Evolutionary conservation across 2,888 invertebrate genomes (phyloP).

Genomic region (Molorchus minor): DNA sequence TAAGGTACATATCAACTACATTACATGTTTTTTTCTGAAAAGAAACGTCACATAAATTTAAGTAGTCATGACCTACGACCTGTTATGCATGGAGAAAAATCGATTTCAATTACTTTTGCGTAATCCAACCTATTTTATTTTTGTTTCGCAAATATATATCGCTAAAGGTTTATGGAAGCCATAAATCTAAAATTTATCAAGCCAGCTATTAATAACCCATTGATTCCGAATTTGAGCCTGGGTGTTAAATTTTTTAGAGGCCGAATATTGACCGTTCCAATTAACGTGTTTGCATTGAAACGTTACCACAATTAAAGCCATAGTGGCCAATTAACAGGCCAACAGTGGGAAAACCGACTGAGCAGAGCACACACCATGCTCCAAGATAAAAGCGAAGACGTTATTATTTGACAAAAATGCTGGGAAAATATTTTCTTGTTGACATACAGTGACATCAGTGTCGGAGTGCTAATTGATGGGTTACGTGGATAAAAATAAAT

Average conservation of each 20-base stretch:
- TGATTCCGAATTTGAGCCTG: slow-evolving; percentile 8
- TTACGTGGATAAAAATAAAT: slow-evolving; percentile 25
- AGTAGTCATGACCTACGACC: too few relatives aligned
- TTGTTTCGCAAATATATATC: too few relatives aligned
- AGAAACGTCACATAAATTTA: too few relatives aligned
- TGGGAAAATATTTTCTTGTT: slow-evolving; percentile 25
- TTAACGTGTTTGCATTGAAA: slow-evolving; percentile 22
- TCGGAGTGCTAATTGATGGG: slow-evolving; percentile 11
- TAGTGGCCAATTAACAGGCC: slow-evolving; percentile 19
- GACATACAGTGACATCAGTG: slow-evolving; percentile 20
- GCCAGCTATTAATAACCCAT: slow-evolving; percentile 15
- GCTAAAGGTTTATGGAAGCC: slow-evolving; percentile 1
- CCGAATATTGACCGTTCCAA: slow-evolving; percentile 14
- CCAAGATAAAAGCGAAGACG: slow-evolving; percentile 14
- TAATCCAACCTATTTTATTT: too few relatives aligned
- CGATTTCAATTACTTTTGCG: too few relatives aligned
- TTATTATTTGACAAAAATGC: slow-evolving; percentile 17
- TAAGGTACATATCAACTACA: too few relatives aligned
- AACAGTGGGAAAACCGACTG: slow-evolving; percentile 25
- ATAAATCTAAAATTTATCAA: slow-evolving; percentile 17
- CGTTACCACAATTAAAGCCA: slow-evolving; percentile 17
- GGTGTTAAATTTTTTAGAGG: slow-evolving; percentile 18
- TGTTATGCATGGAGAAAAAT: too few relatives aligned
- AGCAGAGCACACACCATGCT: neutral
- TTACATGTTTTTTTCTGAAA: too few relatives aligned